Conservation (phyloP, 2,113 vertebrate genomes). For the Bothrops jararaca region DNA sequence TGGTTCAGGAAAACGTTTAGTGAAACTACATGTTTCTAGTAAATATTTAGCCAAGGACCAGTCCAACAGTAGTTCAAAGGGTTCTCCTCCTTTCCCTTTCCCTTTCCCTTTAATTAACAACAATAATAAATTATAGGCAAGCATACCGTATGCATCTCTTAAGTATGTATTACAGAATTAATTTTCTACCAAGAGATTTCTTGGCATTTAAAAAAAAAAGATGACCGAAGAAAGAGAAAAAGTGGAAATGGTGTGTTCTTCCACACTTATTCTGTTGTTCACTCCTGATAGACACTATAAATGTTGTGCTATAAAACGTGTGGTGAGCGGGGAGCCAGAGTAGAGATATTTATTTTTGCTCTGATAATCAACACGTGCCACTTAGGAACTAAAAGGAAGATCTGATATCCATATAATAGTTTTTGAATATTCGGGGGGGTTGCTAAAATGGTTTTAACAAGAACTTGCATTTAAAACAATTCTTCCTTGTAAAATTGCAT, state of each 20-base stretch:
- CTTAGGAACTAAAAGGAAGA: neutral
- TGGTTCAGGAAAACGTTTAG: conserved; percentile 52
- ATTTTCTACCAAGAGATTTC: neutral
- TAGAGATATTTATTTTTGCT: neutral
- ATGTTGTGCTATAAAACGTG: neutral
- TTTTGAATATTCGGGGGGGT: neutral
- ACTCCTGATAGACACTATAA: neutral
- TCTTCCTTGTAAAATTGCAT: neutral
- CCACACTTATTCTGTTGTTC: neutral
- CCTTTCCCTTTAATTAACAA: conserved; percentile 32
- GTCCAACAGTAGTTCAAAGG: conserved; percentile 36
- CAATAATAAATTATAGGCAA: conserved; percentile 10
- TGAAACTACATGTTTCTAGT: conserved; percentile 40
- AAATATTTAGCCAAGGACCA: conserved; percentile 26
- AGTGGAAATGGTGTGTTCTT: neutral
- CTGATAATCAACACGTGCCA: neutral
- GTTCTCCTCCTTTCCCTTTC: conserved; percentile 28
- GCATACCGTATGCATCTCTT: neutral
- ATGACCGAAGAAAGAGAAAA: neutral
- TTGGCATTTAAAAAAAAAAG: neutral
- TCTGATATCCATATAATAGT: neutral
- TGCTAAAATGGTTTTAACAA: neutral
- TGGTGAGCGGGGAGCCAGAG: neutral
- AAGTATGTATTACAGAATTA: neutral
- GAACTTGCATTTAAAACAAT: neutral